Conservation (phyloP, 2,797 vertebrate genomes). For the Gephyroberyx darwinii region DNA sequence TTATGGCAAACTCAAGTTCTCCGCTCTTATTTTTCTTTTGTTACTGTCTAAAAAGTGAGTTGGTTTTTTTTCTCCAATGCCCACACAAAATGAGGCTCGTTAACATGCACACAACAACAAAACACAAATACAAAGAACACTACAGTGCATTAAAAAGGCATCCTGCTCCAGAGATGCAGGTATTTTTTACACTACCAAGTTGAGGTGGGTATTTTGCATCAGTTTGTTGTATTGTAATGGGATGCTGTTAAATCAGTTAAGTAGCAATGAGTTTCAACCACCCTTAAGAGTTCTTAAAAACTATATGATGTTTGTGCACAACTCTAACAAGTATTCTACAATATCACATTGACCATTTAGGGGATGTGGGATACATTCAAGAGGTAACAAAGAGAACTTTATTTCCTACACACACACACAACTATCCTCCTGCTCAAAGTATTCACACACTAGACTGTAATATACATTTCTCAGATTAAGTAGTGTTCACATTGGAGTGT, state of each 20-base stretch:
- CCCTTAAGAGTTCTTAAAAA: constrained; percentile 45
- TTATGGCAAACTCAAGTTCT: constrained; percentile 54
- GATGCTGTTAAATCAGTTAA: constrained; percentile 58
- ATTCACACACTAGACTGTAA: constrained; percentile 51
- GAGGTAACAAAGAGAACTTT: constrained; percentile 55
- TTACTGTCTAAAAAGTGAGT: constrained; percentile 61
- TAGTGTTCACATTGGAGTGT: constrained; percentile 56
- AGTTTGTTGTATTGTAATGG: constrained; percentile 31
- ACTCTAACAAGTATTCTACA: constrained; percentile 22
- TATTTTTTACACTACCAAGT: constrained; percentile 58
- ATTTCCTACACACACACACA: constrained; percentile 42
- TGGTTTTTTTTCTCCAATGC: constrained; percentile 39
- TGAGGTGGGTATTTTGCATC: constrained; percentile 7
- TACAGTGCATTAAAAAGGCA: constrained; percentile 76
- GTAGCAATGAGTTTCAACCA: constrained; percentile 17
- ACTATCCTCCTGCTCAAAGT: constrained; percentile 41
- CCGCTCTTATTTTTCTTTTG: constrained; percentile 18
- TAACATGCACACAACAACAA: constrained; percentile 74
- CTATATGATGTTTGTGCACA: constrained; percentile 37
- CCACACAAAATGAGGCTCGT: constrained; percentile 52
- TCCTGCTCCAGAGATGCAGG: constrained; percentile 71
- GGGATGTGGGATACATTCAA: constrained; percentile 73
- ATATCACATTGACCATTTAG: constrained; percentile 51
- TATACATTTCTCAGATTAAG: constrained; percentile 53
- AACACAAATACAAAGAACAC: constrained; percentile 57